phyloP scores from a whole-genome alignment of 2,797 vertebrate genomes.

The Oryzias dopingdopingensis region DNA sequence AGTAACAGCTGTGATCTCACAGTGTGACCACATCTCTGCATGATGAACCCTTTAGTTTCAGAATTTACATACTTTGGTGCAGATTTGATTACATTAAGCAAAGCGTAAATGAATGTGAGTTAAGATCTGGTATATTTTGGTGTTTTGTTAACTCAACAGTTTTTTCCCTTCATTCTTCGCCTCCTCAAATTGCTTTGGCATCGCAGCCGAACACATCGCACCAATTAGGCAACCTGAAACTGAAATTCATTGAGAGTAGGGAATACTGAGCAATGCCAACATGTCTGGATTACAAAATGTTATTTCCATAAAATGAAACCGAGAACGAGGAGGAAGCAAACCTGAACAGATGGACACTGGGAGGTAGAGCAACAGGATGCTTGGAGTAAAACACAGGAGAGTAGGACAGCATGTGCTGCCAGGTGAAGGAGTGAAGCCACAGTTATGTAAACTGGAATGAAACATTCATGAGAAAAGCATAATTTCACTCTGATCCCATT shows the following conservation, averaged over 20 bases:
- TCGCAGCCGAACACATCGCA: conserved; percentile 17
- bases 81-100: no score
- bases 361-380: conserved; percentile 8
- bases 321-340: conserved; percentile 9
- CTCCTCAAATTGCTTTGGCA: conserved; percentile 5
- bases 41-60: no score
- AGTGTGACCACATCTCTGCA: no score
- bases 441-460: conserved; percentile 64
- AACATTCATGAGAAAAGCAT: conserved; percentile 61
- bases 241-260: not conserved
- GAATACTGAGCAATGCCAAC: conserved; percentile 6
- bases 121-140: not conserved
- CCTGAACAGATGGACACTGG: conserved; percentile 24
- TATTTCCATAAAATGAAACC: conserved; percentile 34
- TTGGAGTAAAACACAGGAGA: conserved; percentile 5
- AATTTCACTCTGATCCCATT: conserved; percentile 33
- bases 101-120: not conserved
- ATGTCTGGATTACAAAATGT: conserved; percentile 13
- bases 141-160: not conserved
- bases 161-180: not conserved
- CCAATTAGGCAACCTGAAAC: conserved; percentile 21
- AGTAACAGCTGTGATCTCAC: no score
- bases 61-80: no score
- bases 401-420: conserved; percentile 24
- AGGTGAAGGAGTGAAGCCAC: conserved; percentile 50